These are phyloP conservation scores for Umimayanthus chanpuru DNA, from an alignment of 92 coral and sea anemone species.

Conservation along the genomic window DNA sequence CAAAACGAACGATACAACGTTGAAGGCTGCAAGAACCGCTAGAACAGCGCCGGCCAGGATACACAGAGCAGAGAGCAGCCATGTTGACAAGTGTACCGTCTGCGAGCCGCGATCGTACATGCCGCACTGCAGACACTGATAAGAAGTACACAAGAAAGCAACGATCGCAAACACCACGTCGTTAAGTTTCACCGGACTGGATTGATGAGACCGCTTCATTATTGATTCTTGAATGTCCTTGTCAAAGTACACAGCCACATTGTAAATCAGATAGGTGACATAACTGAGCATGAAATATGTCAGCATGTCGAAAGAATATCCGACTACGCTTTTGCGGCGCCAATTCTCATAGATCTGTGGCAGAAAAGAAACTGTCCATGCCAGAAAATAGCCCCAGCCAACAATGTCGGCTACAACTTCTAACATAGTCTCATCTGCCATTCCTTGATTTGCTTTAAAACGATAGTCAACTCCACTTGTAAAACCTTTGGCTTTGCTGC, in stretches of 20 bases:
- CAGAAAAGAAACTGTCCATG: slow-evolving; percentile 78
- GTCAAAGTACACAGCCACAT: slow-evolving; percentile 70
- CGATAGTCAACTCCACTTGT: background rate
- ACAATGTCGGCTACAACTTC: slow-evolving; percentile 63
- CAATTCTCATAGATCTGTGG: slow-evolving; percentile 90
- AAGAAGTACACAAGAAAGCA: slow-evolving; percentile 65
- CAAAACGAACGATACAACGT: slow-evolving; percentile 60
- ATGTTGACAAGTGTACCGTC: slow-evolving; percentile 59
- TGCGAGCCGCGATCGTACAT: slow-evolving; percentile 79
- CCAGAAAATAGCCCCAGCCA: slow-evolving; percentile 90
- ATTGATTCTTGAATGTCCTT: slow-evolving; percentile 50
- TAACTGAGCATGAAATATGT: slow-evolving; percentile 77
- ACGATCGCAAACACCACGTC: slow-evolving; percentile 76
- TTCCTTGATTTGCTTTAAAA: slow-evolving; percentile 1
- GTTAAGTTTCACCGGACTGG: slow-evolving; percentile 72
- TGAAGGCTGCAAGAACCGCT: slow-evolving; percentile 51
- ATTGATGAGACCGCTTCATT: slow-evolving; percentile 56
- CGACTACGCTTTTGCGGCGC: slow-evolving; percentile 82
- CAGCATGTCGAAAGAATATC: slow-evolving; percentile 87
- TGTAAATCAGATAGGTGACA: slow-evolving; percentile 73
- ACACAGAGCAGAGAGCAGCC: slow-evolving; percentile 44
- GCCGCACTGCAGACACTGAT: slow-evolving; percentile 63
- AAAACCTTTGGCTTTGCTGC: no score
- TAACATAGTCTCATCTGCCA: slow-evolving; percentile 53
- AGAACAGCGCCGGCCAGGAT: slow-evolving; percentile 53